Percentiles rank a stretch among this genome's conserved stretches.
phyloP scores from a whole-genome alignment of 1,140 invertebrate genomes.

The Brachionus plicatilis region DNA sequence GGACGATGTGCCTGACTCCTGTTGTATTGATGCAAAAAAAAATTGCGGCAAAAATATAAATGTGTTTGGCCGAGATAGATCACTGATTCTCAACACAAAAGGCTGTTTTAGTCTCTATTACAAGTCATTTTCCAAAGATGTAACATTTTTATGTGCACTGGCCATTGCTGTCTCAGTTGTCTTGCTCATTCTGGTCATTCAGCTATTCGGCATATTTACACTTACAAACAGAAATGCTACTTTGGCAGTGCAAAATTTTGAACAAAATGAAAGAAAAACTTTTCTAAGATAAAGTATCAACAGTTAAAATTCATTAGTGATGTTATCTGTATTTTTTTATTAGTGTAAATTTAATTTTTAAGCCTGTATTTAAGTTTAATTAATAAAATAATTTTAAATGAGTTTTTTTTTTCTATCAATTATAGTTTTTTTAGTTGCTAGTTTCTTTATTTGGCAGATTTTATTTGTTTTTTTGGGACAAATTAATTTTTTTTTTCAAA shows the following conservation, averaged over 20 bases:
- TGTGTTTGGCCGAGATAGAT: constrained; percentile 16
- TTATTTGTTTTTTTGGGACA: no score
- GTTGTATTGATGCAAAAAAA: background rate
- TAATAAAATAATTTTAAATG: no score
- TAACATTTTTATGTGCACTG: constrained; percentile 3
- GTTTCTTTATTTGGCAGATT: no score
- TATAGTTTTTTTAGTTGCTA: no score
- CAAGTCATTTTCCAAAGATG: constrained; percentile 4
- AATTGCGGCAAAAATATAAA: constrained; percentile 38
- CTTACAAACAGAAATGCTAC: background rate
- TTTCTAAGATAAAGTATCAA: background rate
- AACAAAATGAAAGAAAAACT: background rate
- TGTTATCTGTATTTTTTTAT: background rate
- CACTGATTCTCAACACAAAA: background rate
- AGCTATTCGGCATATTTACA: background rate
- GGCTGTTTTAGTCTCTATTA: constrained; percentile 16
- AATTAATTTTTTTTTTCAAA: no score
- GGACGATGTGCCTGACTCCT: constrained; percentile 33
- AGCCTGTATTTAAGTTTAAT: no score
- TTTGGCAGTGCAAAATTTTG: background rate
- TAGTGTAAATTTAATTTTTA: background rate
- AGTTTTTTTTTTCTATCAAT: no score
- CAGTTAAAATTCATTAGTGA: background rate
- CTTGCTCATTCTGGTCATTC: background rate
- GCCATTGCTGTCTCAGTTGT: background rate